phyloP scores from a whole-genome alignment of 2,797 vertebrate species.

The Enteromius radiatus region DNA sequence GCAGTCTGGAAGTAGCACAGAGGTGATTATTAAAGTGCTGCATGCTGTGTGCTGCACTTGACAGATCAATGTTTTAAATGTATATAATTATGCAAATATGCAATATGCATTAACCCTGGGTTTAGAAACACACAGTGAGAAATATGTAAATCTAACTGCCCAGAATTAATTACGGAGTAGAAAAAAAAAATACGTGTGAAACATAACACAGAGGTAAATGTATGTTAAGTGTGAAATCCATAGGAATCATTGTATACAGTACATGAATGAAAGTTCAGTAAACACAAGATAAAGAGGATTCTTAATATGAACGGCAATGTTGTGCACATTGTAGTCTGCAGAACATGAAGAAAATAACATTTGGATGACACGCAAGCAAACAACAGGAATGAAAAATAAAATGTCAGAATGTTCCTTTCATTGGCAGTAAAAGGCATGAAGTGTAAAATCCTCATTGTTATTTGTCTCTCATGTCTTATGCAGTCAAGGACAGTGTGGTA shows the following conservation, averaged over 20 bases:
- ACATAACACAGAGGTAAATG: background rate
- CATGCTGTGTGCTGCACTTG: background rate
- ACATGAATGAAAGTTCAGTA: conserved; percentile 35
- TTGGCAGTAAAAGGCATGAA: conserved; percentile 43
- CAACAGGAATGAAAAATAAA: conserved; percentile 44
- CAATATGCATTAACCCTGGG: background rate
- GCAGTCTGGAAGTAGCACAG: background rate
- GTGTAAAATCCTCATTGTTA: conserved; percentile 53
- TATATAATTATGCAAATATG: background rate
- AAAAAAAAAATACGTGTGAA: background rate
- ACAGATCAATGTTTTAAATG: background rate
- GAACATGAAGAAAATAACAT: conserved; percentile 39
- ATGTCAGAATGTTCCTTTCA: conserved; percentile 38
- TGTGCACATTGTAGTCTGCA: conserved; percentile 50
- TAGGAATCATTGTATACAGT: conserved; percentile 50
- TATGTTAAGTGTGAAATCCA: conserved; percentile 16
- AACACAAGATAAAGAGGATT: conserved; percentile 53
- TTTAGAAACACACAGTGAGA: background rate
- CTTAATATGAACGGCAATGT: conserved; percentile 66
- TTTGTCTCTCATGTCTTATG: conserved; percentile 57
- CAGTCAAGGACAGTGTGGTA: conserved; percentile 25
- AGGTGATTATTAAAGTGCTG: background rate
- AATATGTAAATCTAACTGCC: background rate
- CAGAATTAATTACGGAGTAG: background rate
- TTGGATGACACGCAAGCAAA: conserved; percentile 59